Evolutionary conservation across 2,888 invertebrate species (phyloP), one percentile per base, ranked within the genome.

Genomic region (Yponomeuta malinellus): DNA sequence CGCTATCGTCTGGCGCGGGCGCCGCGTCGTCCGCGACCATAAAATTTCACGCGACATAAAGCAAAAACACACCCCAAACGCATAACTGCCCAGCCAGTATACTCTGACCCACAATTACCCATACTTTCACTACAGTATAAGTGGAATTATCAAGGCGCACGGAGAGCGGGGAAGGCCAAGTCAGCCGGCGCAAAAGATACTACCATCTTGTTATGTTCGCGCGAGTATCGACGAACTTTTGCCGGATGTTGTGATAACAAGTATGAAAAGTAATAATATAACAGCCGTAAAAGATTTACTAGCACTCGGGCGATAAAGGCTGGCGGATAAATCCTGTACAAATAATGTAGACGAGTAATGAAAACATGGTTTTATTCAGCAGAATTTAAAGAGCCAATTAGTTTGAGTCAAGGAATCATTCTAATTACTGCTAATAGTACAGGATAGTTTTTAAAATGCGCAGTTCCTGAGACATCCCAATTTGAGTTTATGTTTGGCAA

Each of bases 21-120:
- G n/a, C 33, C 59, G 71, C 81, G 80, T 78, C 78, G 80, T 78
- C 81, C 82, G 82, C 81, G 87, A 83, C 89, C 79, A 83, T 91
- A 91, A 91, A 90, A 92, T 92, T 93, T 89, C 89, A 93, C 91
- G 90, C 86, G 79, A 85, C 90, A 92, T 92, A 92, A 92, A 93
- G 86, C 89, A 92, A 92, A 92, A 92, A 92, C 90, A 92, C 89
- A 88, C 89, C 88, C 89, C 82, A 82, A 59, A 83, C 83, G 86
- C 85, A 87, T 86, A 85, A 86, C 89, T 85, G 82, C 85, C 83
- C 79, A 43, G 78, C 89, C 88, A 89, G 72, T 73, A 66, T 79
- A 81, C 73, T 75, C 74, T 76, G 89, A 85, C 73, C 87, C 76
- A 67, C 48, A 31, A 33, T 37, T 23, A 70, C 10, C 70, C 70